Conservation (phyloP, 1,140 invertebrate species). For the Drosophila bifasciata region DNA sequence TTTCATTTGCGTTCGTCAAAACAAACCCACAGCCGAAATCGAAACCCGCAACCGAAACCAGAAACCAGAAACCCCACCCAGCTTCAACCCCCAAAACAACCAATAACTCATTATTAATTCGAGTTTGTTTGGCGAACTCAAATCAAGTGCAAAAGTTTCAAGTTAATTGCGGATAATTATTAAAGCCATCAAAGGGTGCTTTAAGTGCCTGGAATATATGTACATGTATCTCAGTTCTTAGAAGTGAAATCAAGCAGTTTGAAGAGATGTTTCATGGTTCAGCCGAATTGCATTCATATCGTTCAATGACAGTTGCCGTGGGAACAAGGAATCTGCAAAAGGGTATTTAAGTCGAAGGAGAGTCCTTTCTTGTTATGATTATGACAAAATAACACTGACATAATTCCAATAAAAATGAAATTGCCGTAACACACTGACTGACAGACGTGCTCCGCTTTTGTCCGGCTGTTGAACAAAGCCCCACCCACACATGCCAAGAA, state of each 20-base stretch:
- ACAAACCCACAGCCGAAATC: constrained; percentile 43
- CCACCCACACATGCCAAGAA: constrained; percentile 3
- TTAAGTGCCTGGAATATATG: background rate
- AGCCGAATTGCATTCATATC: too few relatives aligned
- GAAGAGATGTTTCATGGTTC: background rate
- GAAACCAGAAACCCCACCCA: background rate
- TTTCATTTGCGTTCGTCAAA: constrained; percentile 48
- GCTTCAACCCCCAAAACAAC: constrained; percentile 4
- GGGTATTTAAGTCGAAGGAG: background rate
- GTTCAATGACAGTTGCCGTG: too few relatives aligned
- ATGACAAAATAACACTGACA: constrained; percentile 56
- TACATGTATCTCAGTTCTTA: too few relatives aligned
- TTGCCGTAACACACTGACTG: constrained; percentile 45
- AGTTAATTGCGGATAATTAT: constrained; percentile 34
- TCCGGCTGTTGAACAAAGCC: constrained; percentile 30
- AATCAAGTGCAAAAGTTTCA: constrained; percentile 27
- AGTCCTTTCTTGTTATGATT: constrained; percentile 45
- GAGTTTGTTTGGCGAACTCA: constrained; percentile 1
- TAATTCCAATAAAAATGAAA: constrained; percentile 60
- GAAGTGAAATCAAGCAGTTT: constrained; percentile 9
- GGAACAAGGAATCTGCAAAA: background rate
- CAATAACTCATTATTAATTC: constrained; percentile 13
- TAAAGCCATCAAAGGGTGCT: background rate
- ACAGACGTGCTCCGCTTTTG: constrained; percentile 30
- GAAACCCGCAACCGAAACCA: constrained; percentile 39